Evolutionary conservation across 2,888 invertebrate genomes (phyloP).

Genomic region (Sepiola atlantica): DNA sequence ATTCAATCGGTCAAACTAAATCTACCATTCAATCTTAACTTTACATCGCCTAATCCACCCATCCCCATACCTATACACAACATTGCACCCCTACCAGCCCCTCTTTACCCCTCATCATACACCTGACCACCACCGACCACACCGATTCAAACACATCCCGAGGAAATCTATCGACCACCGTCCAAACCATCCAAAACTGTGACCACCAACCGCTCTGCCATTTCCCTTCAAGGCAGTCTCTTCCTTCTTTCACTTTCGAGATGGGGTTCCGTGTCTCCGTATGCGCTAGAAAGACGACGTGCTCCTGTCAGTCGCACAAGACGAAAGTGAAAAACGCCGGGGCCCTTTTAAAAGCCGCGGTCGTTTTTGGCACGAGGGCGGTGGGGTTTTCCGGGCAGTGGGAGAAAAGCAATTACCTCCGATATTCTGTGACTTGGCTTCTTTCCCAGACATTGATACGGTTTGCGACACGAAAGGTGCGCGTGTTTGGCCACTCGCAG

Average conservation of each 20-base stretch:
- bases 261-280: background rate
- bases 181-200: background rate
- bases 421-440: background rate
- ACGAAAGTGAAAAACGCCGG: background rate
- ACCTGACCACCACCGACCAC: background rate
- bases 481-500: background rate
- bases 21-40: too few relatives aligned
- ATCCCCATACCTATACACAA: too few relatives aligned
- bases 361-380: background rate
- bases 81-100: too few relatives aligned
- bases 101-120: too few relatives aligned
- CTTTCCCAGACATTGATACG: conserved; percentile 17
- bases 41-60: too few relatives aligned
- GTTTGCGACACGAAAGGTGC: background rate
- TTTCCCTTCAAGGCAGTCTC: background rate
- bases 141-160: background rate
- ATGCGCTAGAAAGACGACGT: background rate
- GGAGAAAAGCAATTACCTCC: background rate
- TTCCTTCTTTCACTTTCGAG: background rate
- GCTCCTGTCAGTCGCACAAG: background rate
- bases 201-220: background rate
- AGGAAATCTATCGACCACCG: background rate
- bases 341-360: background rate
- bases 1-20: too few relatives aligned
- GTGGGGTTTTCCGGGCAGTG: background rate